These are phyloP conservation scores for Cyaniris semiargus DNA, from an alignment of 2,888 invertebrate genomes.

Conservation along the genomic window DNA sequence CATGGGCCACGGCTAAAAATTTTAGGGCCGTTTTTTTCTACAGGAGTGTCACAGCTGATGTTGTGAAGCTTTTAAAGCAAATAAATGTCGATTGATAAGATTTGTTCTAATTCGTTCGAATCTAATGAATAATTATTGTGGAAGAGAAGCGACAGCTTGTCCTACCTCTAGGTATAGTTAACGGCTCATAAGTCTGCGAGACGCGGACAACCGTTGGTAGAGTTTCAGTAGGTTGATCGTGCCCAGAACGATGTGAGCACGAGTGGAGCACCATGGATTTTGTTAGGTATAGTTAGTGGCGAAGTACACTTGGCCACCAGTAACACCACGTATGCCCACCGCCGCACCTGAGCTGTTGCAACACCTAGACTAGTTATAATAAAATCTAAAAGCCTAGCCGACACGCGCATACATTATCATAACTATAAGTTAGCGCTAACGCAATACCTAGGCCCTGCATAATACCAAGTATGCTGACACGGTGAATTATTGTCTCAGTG, in stretches of 20 bases:
- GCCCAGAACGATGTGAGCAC: too few species aligned
- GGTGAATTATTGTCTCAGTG: background rate
- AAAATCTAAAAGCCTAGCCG: background rate
- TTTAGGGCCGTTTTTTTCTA: too few species aligned
- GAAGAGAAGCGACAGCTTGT: background rate
- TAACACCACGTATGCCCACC: background rate
- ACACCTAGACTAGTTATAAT: constrained; percentile 2
- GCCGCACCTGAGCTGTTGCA: background rate
- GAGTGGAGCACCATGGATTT: too few species aligned
- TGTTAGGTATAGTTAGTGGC: too few species aligned
- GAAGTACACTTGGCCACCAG: too few species aligned
- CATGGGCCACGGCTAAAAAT: too few species aligned
- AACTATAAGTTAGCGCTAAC: background rate
- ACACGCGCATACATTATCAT: constrained; percentile 21
- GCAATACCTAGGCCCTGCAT: background rate
- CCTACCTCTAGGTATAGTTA: background rate
- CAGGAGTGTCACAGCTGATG: too few species aligned
- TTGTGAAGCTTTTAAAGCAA: too few species aligned
- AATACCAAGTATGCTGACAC: background rate
- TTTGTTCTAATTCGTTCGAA: too few species aligned
- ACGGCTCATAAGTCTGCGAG: background rate
- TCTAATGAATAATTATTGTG: background rate
- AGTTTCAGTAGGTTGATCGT: too few species aligned
- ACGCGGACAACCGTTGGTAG: too few species aligned
- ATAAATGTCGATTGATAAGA: too few species aligned